Conservation (phyloP, 1,140 invertebrate species). For the Drosophila lacertosa region DNA sequence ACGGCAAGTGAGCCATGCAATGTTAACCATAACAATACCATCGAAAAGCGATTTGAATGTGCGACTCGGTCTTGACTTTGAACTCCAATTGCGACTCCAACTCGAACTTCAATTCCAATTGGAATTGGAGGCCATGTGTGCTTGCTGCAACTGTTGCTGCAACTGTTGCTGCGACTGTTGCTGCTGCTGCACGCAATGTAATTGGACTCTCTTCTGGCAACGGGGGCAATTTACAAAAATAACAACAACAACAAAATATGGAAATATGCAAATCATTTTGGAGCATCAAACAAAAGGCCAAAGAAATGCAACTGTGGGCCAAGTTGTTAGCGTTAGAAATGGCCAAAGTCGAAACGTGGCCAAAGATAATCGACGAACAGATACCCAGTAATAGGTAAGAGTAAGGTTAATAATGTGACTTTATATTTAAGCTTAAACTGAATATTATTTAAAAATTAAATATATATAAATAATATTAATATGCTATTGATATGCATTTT, state of each 20-base stretch:
- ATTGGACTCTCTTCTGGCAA: constrained; percentile 58
- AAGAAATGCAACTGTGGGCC: constrained; percentile 8
- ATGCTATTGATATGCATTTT: too few species aligned
- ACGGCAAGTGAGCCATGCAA: constrained; percentile 23
- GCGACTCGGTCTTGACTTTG: constrained; percentile 71
- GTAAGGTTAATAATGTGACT: too few species aligned
- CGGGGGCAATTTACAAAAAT: constrained; percentile 57
- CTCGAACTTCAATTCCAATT: constrained; percentile 11
- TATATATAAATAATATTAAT: too few species aligned
- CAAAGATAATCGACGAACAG: background rate
- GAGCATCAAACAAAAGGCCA: constrained; percentile 65
- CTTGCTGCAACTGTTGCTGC: background rate
- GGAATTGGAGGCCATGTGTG: constrained; percentile 41
- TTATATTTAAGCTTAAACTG: too few species aligned
- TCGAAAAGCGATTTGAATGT: constrained; percentile 75
- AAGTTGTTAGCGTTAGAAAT: constrained; percentile 51
- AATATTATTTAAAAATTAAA: too few species aligned
- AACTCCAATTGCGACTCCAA: constrained; percentile 49
- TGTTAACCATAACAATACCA: constrained; percentile 65
- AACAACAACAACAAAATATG: too few species aligned
- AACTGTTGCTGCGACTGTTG: constrained; percentile 6
- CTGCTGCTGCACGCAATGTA: constrained; percentile 64
- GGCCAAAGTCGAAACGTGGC: constrained; percentile 8
- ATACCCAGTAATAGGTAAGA: background rate
- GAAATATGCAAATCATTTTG: constrained; percentile 77